Conservation (phyloP, 2,888 invertebrate species). For the Metopia argyrocephala region DNA sequence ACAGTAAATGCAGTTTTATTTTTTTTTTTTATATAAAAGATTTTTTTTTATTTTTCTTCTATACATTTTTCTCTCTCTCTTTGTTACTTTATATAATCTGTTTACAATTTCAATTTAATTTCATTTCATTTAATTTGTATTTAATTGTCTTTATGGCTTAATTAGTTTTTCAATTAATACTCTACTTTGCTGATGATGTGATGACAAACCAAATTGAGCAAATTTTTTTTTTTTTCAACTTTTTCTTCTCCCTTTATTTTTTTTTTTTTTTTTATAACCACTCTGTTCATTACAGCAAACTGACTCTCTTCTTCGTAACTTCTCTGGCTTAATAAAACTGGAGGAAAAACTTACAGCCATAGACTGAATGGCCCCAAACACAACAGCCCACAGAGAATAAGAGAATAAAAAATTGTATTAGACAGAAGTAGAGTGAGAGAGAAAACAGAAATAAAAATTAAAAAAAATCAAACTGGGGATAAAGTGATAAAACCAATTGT, state of each 20-base stretch:
- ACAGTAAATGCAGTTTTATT: too few species aligned
- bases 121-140: conserved; percentile 58
- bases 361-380: conserved; percentile 62
- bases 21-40: not conserved
- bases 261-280: conserved; percentile 8
- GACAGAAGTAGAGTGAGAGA: conserved; percentile 25
- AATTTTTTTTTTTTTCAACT: not conserved
- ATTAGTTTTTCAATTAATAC: conserved; percentile 65
- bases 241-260: conserved; percentile 7
- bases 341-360: conserved; percentile 29
- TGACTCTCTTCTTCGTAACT: not conserved
- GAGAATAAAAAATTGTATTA: conserved; percentile 2
- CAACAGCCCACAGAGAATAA: not conserved
- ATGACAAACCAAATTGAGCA: conserved; percentile 59
- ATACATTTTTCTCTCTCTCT: not conserved
- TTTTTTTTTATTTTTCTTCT: not conserved
- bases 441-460: not conserved
- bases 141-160: conserved; percentile 63
- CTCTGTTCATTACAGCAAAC: conserved; percentile 5
- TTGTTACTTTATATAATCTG: not conserved
- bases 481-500: not conserved
- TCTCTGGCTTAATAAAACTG: conserved; percentile 20
- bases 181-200: conserved; percentile 45
- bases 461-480: conserved; percentile 2
- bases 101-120: not conserved